Evolutionary conservation across 1,140 invertebrate genomes (phyloP), one percentile per base, ranked within the genome.

Genomic region (Eriosoma lanigerum): DNA sequence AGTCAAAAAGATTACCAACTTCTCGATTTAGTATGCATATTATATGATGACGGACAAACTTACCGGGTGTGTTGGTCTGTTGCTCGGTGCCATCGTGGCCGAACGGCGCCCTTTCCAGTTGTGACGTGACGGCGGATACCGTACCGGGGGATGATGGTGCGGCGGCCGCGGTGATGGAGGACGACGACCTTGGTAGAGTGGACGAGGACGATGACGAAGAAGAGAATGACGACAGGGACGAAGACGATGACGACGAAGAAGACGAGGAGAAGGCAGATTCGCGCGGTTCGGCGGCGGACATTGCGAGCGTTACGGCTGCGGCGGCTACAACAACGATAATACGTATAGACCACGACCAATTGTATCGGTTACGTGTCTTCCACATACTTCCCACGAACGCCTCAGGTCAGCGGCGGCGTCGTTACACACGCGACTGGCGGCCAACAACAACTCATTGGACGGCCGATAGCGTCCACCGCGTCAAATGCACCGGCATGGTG

Each of bases 321-420:
- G 75, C 75, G 54, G 21, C 75, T 78, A 62, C 75, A 62, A 78
- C 38, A 78, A 78, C 75, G 75, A 72, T 46, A 48, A 78, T 60
- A 78, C 75, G 75, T 78, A 78, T 48, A 78, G 75, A 78, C 75
- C 73, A 76, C 73, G 73, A 76, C 73, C 75, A 78, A 78, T 78
- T 78, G 56, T 78, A 78, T 78, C 75, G 73, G 73, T 76, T 76
- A 76, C 73, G 75, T 78, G 75, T 78, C 75, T 78, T 78, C 75
- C 56, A 50, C 75, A 78, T 78, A 78, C 75, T 78, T 78, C 75
- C 38, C 75, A 48, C 56, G 26, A 62, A 60, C 75, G 56, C 56
- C 56, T 78, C 75, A 78, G 75, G 75, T 78, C 75, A 44, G 73
- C 73, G 75, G 75, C 54, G 54, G 38, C 75, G 75, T 78, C 75